Evolutionary conservation across 2,113 vertebrate species (phyloP), one percentile per base, ranked within the genome.

Genomic region (Ceuthmochares aereus): DNA sequence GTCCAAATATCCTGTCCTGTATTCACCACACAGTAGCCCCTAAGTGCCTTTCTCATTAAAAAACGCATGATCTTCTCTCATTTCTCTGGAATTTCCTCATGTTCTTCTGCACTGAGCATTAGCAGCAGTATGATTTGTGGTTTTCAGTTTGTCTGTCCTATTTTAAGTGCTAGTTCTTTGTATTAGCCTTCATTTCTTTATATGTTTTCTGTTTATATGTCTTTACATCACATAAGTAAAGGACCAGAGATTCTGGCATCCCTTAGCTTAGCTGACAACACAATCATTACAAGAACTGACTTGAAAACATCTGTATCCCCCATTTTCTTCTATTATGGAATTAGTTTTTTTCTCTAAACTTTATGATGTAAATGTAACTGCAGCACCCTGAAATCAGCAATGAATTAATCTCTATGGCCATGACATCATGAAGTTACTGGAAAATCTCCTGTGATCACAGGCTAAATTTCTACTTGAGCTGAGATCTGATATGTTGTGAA

Each of bases 1-100:
- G 4, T 95, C 79, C 64, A 63, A 95, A 93, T 83, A 84, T 89
- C 89, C 86, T 89, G 40, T n/a, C 20, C 80, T 78, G 37, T 84
- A 87, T 96, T 84, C 69, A 68, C 47, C 54, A 82, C 62, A 84
- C 45, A 76, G 58, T 83, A 76, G 66, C 42, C 40, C 43, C 84
- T 90, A 56, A 12, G 23, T 42, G 84, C 37, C 25, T 73, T 73
- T 74, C 74, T 91, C 70, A 59, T 73, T 74, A 77, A 90, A 49
- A 97, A 85, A 4, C 36, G 23, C 54, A 79, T 3, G 49, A 37
- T 73, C 14, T 37, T 75, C 47, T 80, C 77, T 93, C 37, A 68
- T 87, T 90, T 78, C 73, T 56, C 68, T 75, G 64, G 56, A 66
- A 89, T 75, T 75, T 83, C 62, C 76, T 83, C 49, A 22, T 73